Percentiles rank a stretch among this genome's conserved stretches.
Evolutionary conservation across 2,113 vertebrate species (phyloP).

Genomic region (Hydrolagus affinis): DNA sequence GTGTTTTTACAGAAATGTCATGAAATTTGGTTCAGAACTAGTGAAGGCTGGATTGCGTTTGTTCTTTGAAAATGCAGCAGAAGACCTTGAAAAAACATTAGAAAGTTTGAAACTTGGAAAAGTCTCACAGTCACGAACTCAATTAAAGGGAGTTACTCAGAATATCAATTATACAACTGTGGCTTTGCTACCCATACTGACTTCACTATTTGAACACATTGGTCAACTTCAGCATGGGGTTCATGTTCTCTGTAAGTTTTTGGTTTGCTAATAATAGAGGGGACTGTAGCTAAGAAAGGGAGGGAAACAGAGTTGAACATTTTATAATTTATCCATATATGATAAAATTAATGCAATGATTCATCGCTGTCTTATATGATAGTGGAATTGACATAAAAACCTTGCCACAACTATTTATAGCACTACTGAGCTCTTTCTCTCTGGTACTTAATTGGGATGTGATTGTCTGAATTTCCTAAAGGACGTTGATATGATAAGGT

Average conservation of each 20-base stretch:
- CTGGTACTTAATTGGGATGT: too few relatives aligned
- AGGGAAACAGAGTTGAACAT: too few relatives aligned
- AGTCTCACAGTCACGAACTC: conserved; percentile 90
- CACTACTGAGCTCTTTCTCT: too few relatives aligned
- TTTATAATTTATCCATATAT: too few relatives aligned
- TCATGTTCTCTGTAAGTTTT: conserved; percentile 83
- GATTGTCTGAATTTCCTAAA: too few relatives aligned
- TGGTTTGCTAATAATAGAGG: background rate
- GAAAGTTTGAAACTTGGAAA: conserved; percentile 95
- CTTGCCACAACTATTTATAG: too few relatives aligned
- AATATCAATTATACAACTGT: conserved; percentile 97
- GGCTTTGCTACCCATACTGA: conserved; percentile 86
- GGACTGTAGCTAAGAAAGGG: too few relatives aligned
- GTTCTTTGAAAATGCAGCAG: conserved; percentile 93
- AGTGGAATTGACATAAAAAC: too few relatives aligned
- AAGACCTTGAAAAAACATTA: conserved; percentile 83
- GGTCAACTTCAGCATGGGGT: conserved; percentile 86
- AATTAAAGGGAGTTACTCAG: conserved; percentile 95
- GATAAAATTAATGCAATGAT: too few relatives aligned
- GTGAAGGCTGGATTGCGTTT: conserved; percentile 81
- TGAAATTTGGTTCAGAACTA: conserved; percentile 91
- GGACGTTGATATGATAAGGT: too few relatives aligned
- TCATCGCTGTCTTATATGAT: too few relatives aligned
- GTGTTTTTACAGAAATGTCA: conserved; percentile 73
- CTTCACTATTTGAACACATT: conserved; percentile 91